Evolutionary conservation across 2,797 vertebrate species (phyloP), one percentile per base, ranked within the genome.

Genomic region (Gallirallus australis): DNA sequence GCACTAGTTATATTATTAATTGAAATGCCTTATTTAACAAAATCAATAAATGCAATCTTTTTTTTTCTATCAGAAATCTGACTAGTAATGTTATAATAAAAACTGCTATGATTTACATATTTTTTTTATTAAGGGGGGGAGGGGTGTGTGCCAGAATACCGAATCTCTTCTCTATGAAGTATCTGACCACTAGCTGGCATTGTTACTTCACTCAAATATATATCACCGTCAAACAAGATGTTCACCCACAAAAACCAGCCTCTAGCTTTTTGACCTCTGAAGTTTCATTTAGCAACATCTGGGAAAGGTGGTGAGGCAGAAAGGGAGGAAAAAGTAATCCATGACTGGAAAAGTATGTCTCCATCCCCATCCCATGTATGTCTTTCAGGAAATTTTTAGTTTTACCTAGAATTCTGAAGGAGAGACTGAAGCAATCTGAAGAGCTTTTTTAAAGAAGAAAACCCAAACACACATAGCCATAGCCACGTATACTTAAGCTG

Each of bases 141-240:
- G 27, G 50, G 64, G 75, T 33, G 63, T 66, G 30, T 5, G 3
- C 37, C 37, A 11, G 24, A 71, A 37, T 63, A 45, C 4, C 6
- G 11, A 37, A 23, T 56, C 15, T 81, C 33, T 57, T 77, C 56
- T 53, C 27, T 52, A 0, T 48, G 61, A 92, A 35, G 25, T 9
- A 15, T 72, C 64, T 91, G 78, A 90, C 94, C 93, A 42, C 97
- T 97, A 96, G 95, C 93, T 96, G 96, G 93, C 96, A 79, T 81
- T 82, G 63, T 92, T 92, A 63, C 85, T 86, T 95, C 93, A 93
- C 66, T 78, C 66, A 90, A 69, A 13, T 40, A 61, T 37, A 73
- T 76, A 15, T 13, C 47, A 15, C 14, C 54, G 84, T 78, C 42
- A 15, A 68, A 84, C 0, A 11, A 69, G 12, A 6, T 6, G 17